A percentile compares a stretch with the other conserved stretches of the same genome.
These are phyloP conservation scores for Coelopa frigida DNA, from an alignment of 1,140 invertebrate genomes.

Conservation along the genomic window DNA sequence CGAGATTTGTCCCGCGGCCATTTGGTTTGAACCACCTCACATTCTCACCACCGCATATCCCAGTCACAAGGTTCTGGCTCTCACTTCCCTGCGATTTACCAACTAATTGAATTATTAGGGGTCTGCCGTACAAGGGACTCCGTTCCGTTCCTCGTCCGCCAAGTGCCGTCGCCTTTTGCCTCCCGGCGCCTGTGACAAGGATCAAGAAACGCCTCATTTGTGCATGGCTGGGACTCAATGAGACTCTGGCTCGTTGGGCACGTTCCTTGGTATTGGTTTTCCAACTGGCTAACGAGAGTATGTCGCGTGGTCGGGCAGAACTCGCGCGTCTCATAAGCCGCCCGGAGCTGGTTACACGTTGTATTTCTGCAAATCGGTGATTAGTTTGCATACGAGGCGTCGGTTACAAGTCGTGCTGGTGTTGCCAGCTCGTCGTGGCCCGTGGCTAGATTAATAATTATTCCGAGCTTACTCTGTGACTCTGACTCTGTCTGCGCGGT, in stretches of 20 bases:
- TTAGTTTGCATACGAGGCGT: too few species aligned
- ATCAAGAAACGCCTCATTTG: constrained; percentile 10
- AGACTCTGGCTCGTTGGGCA: too few species aligned
- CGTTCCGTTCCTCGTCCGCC: background rate
- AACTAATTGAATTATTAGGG: constrained; percentile 15
- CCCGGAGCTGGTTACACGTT: too few species aligned
- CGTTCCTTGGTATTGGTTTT: too few species aligned
- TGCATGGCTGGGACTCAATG: too few species aligned
- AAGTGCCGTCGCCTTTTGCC: background rate
- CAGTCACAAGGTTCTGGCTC: constrained; percentile 4
- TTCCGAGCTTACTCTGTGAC: background rate
- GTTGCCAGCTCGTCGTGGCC: too few species aligned
- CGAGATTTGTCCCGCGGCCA: constrained; percentile 2
- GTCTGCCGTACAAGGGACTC: background rate
- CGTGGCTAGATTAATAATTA: too few species aligned
- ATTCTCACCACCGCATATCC: background rate
- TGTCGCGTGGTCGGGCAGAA: too few species aligned
- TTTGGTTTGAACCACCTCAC: constrained; percentile 4
- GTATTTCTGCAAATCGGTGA: constrained; percentile 9
- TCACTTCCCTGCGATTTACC: constrained; percentile 7
- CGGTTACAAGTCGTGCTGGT: too few species aligned
- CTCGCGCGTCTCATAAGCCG: too few species aligned
- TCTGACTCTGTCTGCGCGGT: too few species aligned
- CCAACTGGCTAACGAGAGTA: too few species aligned
- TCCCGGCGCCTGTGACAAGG: constrained; percentile 9